phyloP scores from a whole-genome alignment of 30 jellyfish, hydroid and myxozoan genomes.

The Turritopsis dohrnii region DNA sequence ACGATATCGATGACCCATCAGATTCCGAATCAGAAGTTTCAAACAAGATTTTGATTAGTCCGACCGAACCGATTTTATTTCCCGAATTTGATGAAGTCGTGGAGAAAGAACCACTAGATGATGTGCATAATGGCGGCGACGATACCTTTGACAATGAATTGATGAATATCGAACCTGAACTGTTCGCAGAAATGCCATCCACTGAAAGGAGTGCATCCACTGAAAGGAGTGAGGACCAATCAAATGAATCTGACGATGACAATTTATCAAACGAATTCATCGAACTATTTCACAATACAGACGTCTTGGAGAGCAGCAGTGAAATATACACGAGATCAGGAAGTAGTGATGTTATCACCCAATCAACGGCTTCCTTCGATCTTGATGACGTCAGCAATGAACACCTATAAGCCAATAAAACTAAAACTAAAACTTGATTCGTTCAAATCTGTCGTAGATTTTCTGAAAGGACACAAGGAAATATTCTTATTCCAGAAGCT shows the following conservation, averaged over 20 bases:
- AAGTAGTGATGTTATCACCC: neutral
- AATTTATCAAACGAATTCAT: neutral
- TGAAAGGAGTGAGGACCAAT: neutral
- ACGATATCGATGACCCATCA: neutral
- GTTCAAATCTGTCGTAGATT: no score
- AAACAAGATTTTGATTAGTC: neutral
- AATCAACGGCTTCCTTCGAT: neutral
- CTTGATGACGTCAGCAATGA: neutral
- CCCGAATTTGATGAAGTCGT: neutral
- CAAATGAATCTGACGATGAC: neutral
- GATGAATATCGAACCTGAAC: neutral
- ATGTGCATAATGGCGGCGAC: neutral
- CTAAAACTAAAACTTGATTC: neutral
- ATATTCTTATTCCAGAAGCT: no score
- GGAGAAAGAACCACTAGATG: neutral
- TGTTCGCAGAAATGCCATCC: no score
- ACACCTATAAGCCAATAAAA: neutral
- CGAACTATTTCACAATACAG: slow-evolving; percentile 3
- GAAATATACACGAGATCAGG: neutral
- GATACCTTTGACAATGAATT: neutral
- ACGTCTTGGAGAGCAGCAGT: slow-evolving; percentile 5
- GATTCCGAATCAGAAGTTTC: no score
- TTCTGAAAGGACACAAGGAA: no score
- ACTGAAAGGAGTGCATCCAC: no score
- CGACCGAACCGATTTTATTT: neutral